Conservation (phyloP, 53 echinoderm and acorn worm genomes). For the Luidia sarsii region DNA sequence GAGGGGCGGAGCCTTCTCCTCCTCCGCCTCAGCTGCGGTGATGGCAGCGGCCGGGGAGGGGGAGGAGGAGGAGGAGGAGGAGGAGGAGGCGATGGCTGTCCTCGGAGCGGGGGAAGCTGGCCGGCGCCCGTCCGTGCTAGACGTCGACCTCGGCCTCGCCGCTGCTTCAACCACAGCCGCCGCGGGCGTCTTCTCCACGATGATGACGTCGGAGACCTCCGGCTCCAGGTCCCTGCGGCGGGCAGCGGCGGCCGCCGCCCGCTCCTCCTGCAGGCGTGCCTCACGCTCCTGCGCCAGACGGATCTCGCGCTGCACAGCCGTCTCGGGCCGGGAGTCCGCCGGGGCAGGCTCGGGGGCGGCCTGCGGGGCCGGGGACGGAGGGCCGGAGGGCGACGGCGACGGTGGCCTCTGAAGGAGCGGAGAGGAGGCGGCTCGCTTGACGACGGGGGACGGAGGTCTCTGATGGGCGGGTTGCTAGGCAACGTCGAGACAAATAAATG, state of each 20-base stretch:
- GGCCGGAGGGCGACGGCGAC: slow-evolving; percentile 8
- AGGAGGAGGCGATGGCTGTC: neutral
- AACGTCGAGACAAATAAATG: too few relatives aligned
- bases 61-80: neutral
- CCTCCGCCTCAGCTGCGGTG: too few relatives aligned
- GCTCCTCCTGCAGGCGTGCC: slow-evolving; percentile 1
- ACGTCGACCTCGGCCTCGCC: neutral
- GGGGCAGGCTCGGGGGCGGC: neutral
- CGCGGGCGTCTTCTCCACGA: slow-evolving; percentile 25
- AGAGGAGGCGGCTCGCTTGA: slow-evolving; percentile 5
- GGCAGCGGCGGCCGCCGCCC: neutral
- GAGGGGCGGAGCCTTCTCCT: too few relatives aligned
- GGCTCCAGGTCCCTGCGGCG: neutral
- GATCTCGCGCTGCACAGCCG: slow-evolving; percentile 70
- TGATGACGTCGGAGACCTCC: slow-evolving; percentile 21
- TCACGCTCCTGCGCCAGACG: slow-evolving; percentile 67
- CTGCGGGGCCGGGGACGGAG: slow-evolving; percentile 6
- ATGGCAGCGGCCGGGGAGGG: neutral
- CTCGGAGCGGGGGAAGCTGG: too few relatives aligned
- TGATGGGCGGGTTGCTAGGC: neutral
- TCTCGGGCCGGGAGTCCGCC: slow-evolving; percentile 40
- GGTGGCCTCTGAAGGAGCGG: neutral
- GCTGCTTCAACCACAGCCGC: too few relatives aligned
- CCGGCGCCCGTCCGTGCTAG: neutral
- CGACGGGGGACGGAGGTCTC: slow-evolving; percentile 14